Base-by-base conservation (phyloP, 2,797 vertebrate genomes). In the Micrastur ruficollis region DNA sequence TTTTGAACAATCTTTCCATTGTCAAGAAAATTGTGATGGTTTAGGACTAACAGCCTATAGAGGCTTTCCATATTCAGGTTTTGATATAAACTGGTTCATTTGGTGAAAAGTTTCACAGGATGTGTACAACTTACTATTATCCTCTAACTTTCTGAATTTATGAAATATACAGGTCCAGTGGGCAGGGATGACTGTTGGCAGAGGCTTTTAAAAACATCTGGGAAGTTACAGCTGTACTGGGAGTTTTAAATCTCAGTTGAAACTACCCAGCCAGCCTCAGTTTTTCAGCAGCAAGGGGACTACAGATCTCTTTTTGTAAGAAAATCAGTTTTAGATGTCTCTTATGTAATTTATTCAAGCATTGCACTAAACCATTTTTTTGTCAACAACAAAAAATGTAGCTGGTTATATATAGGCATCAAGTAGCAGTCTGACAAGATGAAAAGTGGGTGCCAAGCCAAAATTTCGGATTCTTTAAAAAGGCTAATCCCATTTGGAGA, bases 141-240 rank as follows among this genome's bases (percentile, higher is more conserved):
- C 66, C 56, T 90, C 67, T 90, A 34, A 62, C 59, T 79, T 83
- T 46, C 16, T 90, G 78, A 87, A 47, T 67, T 92, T 84, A 17
- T 71, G 75, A 78, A 74, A 94, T 80, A 68, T 67, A 46, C 25
- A 44, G 72, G 36, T 66, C 40, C 18, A 49, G 29, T 59, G 49
- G 86, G 67, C 36, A 59, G 55, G 38, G 63, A 62, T 73, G 44
- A n/a, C 58, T 82, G 26, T 63, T 81, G 76, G 15, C 62, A 86
- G 47, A 81, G 17, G 25, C 85, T 97, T 97, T 95, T 80, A 89
- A 89, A 97, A 97, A 79, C 38, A 76, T 63, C 23, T 94, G 62
- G 59, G 34, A 96, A 94, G 46, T 95, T 97, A 95, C 20, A 93
- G 47, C 81, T 94, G 36, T 88, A 90, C 70, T 63, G 90, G 36